Evolutionary conservation across 2,113 vertebrate species (phyloP).

Genomic region (Saccopteryx bilineata): DNA sequence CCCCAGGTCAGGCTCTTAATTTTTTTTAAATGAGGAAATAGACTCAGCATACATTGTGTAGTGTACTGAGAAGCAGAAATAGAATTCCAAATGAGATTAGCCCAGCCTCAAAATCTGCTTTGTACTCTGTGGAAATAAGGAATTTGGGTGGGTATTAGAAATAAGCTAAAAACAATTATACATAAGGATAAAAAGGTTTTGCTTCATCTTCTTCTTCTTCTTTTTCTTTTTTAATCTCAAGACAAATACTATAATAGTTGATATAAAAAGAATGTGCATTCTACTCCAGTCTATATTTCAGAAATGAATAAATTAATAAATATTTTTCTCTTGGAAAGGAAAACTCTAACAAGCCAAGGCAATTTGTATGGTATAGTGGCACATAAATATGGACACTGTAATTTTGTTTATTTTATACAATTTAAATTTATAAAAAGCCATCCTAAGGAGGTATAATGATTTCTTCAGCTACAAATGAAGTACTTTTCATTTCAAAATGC

Average conservation of each 20-base stretch:
- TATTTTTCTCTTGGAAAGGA: constrained; percentile 15
- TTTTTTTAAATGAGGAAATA: constrained; percentile 47
- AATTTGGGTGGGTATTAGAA: not conserved
- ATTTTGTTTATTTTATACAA: constrained; percentile 57
- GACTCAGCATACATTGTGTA: not conserved
- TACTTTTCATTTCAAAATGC: constrained; percentile 68
- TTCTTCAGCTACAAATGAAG: constrained; percentile 61
- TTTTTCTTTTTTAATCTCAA: not conserved
- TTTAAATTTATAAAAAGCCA: constrained; percentile 61
- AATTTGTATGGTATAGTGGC: not conserved
- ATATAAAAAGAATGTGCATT: not conserved
- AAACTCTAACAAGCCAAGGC: constrained; percentile 13
- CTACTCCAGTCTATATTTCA: not conserved
- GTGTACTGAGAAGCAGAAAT: not conserved
- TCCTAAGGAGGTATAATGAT: constrained; percentile 62
- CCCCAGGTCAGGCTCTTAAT: not conserved
- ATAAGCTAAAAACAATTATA: constrained; percentile 38
- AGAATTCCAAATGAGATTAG: not conserved
- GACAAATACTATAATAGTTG: not conserved
- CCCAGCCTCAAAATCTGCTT: not conserved
- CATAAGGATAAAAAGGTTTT: not conserved
- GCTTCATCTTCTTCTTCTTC: not conserved
- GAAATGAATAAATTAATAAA: constrained; percentile 28
- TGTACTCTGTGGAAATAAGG: not conserved
- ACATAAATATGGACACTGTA: constrained; percentile 55